These are phyloP conservation scores for Calypte anna DNA, from an alignment of 2,113 vertebrate genomes.

Conservation along the genomic window DNA sequence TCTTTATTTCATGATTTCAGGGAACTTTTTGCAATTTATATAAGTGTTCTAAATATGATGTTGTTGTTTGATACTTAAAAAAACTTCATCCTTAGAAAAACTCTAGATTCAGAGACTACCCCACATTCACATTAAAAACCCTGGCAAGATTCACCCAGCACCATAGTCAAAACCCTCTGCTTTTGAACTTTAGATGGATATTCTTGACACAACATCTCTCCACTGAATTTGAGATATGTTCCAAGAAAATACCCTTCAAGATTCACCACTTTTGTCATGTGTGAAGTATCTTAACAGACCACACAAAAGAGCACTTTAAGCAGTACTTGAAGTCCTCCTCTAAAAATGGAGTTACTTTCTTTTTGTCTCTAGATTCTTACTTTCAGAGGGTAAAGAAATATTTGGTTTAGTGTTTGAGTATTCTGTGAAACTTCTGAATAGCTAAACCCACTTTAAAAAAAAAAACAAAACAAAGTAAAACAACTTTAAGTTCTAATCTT, in stretches of 20 bases:
- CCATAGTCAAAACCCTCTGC: background rate
- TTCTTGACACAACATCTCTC: background rate
- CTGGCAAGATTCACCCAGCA: background rate
- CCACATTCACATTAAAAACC: background rate
- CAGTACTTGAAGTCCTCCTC: background rate
- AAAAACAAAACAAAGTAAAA: background rate
- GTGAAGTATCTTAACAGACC: background rate
- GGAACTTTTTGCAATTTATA: background rate
- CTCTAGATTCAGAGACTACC: background rate
- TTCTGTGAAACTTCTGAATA: background rate
- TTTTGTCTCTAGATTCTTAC: background rate
- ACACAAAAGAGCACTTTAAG: background rate
- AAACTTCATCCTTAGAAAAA: background rate
- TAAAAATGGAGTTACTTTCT: background rate
- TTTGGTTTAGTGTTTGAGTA: background rate
- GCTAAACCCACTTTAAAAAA: background rate
- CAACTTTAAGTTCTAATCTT: background rate
- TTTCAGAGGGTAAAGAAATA: background rate
- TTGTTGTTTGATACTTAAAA: background rate
- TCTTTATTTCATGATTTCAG: background rate
- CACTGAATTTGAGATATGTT: background rate
- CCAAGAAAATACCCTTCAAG: background rate
- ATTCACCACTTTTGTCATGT: background rate
- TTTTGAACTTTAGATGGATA: background rate
- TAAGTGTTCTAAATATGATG: background rate